phyloP scores from a whole-genome alignment of 2,797 vertebrate genomes.

The Pangasius macronema region DNA sequence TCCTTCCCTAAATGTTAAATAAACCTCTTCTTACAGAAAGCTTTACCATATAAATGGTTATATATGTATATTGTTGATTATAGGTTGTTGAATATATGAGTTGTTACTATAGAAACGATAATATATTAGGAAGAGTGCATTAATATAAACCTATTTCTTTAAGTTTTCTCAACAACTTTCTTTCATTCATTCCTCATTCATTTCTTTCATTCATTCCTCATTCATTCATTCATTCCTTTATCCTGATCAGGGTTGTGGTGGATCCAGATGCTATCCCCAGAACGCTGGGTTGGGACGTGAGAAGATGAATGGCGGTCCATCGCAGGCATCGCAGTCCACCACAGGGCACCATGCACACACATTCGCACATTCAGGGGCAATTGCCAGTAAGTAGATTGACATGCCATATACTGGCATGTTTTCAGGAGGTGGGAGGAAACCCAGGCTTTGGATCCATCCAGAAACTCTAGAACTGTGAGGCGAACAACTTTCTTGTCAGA shows the following conservation, averaged over 20 bases:
- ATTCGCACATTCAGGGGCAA: not conserved
- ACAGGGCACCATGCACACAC: no score
- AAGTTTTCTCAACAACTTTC: not conserved
- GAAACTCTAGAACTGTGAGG: not conserved
- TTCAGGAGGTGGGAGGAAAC: not conserved
- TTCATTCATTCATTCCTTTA: not conserved
- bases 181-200: not conserved
- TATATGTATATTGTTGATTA: not conserved
- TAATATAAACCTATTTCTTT: not conserved
- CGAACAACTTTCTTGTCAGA: not conserved
- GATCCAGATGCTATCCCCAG: not conserved
- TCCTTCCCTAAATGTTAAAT: not conserved
- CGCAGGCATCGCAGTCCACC: not conserved
- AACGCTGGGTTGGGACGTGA: not conserved
- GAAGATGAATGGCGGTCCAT: not conserved
- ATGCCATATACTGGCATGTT: not conserved
- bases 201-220: not conserved
- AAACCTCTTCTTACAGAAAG: not conserved
- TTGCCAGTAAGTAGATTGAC: not conserved
- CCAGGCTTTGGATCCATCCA: not conserved
- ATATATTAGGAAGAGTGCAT: not conserved
- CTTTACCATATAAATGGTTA: not conserved
- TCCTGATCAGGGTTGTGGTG: not conserved
- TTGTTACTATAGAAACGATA: not conserved
- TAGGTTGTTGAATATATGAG: no score